Base-by-base conservation (phyloP, 2,113 vertebrate species). In the Origma solitaria region DNA sequence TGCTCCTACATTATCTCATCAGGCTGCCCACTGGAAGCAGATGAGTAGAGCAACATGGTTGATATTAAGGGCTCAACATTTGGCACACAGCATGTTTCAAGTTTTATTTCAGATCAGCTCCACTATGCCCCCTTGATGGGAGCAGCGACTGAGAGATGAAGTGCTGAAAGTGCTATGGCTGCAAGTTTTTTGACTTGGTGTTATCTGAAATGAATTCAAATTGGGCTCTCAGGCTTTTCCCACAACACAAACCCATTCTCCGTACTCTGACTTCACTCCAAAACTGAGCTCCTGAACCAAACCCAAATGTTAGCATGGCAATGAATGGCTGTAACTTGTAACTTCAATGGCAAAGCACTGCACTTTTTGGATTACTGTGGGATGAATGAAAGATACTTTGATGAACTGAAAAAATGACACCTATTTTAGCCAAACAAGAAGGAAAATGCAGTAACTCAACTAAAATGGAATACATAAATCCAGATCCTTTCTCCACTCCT, bases 341-440 rank as follows among this genome's bases (percentile, higher is more conserved):
- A 51, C 33, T 62, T 30, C 0, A 0, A 44, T 10, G 10, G n/a
- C 20, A 82, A 82, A 92, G 45, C 9, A 27, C 2, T 11, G 15
- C 17, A 71, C 25, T 33, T 15, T 79, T 20, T 1, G 1, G 49
- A 50, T 65, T 35, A 42, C 31, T 15, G 27, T 7, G 31, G 49
- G 76, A 49, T 58, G 61, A 71, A 66, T 13, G 24, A 60, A 58
- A 92, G 24, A 37, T 6, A 24, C 13, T 60, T 35, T 8, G 27
- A 70, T 40, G 60, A 94, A 53, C 1, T 62, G 42, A 49, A 61
- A 75, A 49, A 64, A 17, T 10, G 0, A 24, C 42, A 57, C 9
- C 23, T 19, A 20, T n/a, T 88, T 69, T 42, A 65, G 37, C 25
- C 76, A 83, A 92, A 58, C 2, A 66, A 70, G 23, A 53, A 80